These are phyloP conservation scores for Rhynchonycteris naso DNA, from an alignment of 2,797 vertebrate species.

Conservation along the genomic window DNA sequence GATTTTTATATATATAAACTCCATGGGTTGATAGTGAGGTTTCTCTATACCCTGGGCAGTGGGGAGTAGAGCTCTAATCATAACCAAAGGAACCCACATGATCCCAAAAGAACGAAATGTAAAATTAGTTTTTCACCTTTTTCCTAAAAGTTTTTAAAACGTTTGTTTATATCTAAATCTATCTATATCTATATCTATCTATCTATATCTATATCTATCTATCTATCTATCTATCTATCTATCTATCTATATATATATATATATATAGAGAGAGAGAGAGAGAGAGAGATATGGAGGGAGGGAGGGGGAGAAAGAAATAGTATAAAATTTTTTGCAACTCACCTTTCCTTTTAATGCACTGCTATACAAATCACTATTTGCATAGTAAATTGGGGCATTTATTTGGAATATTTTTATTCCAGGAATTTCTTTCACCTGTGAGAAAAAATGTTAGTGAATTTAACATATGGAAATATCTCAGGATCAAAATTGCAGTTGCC, in stretches of 20 bases:
- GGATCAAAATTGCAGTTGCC: not conserved
- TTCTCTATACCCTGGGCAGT: not conserved
- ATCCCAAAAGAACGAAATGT: not conserved
- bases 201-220: not conserved
- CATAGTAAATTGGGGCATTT: slow-evolving; percentile 96
- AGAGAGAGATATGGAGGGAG: no score
- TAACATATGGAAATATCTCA: slow-evolving; percentile 46
- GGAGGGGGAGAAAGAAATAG: not conserved
- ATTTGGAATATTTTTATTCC: slow-evolving; percentile 98
- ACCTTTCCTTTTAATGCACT: slow-evolving; percentile 94
- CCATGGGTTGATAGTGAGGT: not conserved
- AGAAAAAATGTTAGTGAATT: slow-evolving; percentile 67
- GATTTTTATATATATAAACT: not conserved
- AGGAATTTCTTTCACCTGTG: slow-evolving; percentile 92
- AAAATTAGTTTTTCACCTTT: not conserved
- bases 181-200: not conserved
- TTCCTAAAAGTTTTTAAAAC: not conserved
- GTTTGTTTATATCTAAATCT: not conserved
- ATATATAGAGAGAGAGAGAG: no score
- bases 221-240: no score
- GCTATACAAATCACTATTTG: slow-evolving; percentile 95
- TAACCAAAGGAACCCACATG: not conserved
- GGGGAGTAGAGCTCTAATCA: slow-evolving; percentile 55
- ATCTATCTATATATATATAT: not conserved
- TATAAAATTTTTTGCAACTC: slow-evolving; percentile 67